These are phyloP conservation scores for Chelonus formosanus DNA, from an alignment of 2,888 invertebrate genomes.

Conservation along the genomic window DNA sequence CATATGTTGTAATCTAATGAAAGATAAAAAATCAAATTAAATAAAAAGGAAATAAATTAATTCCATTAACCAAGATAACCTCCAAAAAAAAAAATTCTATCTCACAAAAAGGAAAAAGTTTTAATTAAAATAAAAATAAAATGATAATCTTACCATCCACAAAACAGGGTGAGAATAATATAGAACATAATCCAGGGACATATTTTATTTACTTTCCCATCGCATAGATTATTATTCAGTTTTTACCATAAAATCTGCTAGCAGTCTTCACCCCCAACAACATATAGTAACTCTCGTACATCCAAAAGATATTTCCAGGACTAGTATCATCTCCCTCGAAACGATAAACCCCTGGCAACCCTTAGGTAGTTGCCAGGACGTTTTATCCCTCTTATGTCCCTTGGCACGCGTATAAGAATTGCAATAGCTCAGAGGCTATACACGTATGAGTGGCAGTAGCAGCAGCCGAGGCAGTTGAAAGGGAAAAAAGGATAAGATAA, in stretches of 20 bases:
- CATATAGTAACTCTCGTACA: conserved; percentile 30
- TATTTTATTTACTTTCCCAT: conserved; percentile 5
- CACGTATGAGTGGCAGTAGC: conserved; percentile 1
- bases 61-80: too few relatives aligned
- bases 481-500: conserved; percentile 2
- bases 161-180: too few relatives aligned
- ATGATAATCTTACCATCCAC: too few relatives aligned
- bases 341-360: conserved; percentile 1
- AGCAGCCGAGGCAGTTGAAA: neutral
- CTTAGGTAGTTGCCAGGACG: conserved; percentile 3
- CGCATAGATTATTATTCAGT: conserved; percentile 36
- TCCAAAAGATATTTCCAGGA: conserved; percentile 30
- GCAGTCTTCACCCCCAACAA: conserved; percentile 37
- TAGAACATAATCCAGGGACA: neutral
- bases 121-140: too few relatives aligned
- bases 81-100: too few relatives aligned
- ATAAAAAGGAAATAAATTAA: too few relatives aligned
- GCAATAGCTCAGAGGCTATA: neutral
- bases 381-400: too few relatives aligned
- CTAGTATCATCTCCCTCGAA: conserved; percentile 1
- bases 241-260: conserved; percentile 43
- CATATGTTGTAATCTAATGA: too few relatives aligned
- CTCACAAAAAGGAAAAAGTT: too few relatives aligned
- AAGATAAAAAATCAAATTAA: too few relatives aligned
- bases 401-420: neutral